phyloP scores from a whole-genome alignment of 2,888 invertebrate genomes.

The Spialia ferax region DNA sequence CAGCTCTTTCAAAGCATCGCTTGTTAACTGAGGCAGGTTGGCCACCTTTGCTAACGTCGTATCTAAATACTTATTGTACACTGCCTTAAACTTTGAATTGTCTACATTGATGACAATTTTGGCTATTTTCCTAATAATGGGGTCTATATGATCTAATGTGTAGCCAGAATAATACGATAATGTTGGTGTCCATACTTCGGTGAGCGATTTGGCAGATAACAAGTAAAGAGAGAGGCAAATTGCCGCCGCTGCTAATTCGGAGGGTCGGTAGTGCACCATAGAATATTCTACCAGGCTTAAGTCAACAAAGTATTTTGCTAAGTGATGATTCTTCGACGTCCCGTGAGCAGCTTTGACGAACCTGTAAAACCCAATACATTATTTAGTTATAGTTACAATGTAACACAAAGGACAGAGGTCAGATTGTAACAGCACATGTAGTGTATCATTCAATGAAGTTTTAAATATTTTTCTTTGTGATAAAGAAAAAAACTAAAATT shows the following conservation, averaged over 20 bases:
- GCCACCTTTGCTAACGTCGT: constrained; percentile 88
- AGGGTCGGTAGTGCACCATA: constrained; percentile 92
- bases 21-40: constrained; percentile 87
- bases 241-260: constrained; percentile 93
- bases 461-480: too few relatives aligned
- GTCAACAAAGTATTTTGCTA: constrained; percentile 97
- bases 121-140: constrained; percentile 90
- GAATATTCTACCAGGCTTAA: constrained; percentile 93
- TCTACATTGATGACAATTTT: constrained; percentile 89
- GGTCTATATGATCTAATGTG: constrained; percentile 88
- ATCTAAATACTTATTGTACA: constrained; percentile 89
- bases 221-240: constrained; percentile 89
- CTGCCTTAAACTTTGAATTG: constrained; percentile 89
- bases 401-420: too few relatives aligned
- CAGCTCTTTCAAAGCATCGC: constrained; percentile 66
- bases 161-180: constrained; percentile 93
- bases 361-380: constrained; percentile 69
- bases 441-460: too few relatives aligned
- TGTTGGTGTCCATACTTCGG: constrained; percentile 90
- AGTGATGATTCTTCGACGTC: constrained; percentile 88
- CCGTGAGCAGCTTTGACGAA: constrained; percentile 88
- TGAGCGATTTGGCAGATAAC: constrained; percentile 80
- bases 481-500: too few relatives aligned
- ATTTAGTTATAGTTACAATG: constrained; percentile 19
- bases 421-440: too few relatives aligned